Percentiles rank a stretch among this genome's conserved stretches.
These are phyloP conservation scores for Synodontis membranacea DNA, from an alignment of 2,113 vertebrate genomes.

Conservation along the genomic window DNA sequence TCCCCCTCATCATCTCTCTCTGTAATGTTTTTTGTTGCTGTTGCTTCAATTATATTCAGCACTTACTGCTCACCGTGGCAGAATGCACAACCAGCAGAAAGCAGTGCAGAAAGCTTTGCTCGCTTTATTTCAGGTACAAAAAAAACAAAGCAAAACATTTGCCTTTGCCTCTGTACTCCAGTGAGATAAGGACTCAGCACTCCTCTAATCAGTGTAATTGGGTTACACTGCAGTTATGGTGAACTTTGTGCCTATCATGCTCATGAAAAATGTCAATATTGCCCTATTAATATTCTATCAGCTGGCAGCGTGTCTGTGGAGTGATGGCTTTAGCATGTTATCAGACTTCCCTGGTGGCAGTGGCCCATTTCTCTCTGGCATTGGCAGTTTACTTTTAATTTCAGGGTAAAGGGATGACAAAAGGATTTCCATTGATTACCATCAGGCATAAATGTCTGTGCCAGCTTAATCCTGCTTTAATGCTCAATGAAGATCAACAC, in stretches of 20 bases:
- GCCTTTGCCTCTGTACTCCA: constrained; percentile 20
- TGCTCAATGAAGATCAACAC: constrained; percentile 30
- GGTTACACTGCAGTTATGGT: constrained; percentile 43
- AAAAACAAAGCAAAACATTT: too few species aligned
- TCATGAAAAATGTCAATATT: constrained; percentile 56
- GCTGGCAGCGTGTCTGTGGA: constrained; percentile 36
- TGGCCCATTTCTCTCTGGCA: constrained; percentile 30
- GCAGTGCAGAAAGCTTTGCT: constrained; percentile 13
- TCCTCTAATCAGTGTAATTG: constrained; percentile 55
- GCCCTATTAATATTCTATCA: constrained; percentile 56
- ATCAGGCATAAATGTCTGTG: constrained; percentile 40
- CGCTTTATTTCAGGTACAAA: constrained; percentile 18
- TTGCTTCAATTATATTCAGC: background rate
- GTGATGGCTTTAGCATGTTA: constrained; percentile 37
- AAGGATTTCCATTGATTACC: constrained; percentile 60
- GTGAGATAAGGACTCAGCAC: constrained; percentile 36
- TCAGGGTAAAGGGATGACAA: constrained; percentile 57
- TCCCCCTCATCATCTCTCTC: constrained; percentile 2
- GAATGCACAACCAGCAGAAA: constrained; percentile 17
- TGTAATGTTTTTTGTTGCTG: background rate
- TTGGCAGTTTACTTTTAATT: constrained; percentile 59
- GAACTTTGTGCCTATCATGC: constrained; percentile 43
- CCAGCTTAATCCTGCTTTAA: constrained; percentile 50
- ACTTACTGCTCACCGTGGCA: constrained; percentile 4
- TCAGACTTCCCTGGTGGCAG: constrained; percentile 27